Evolutionary conservation across 2,113 vertebrate species (phyloP), one percentile per base, ranked within the genome.

Genomic region (Alethe castanea): DNA sequence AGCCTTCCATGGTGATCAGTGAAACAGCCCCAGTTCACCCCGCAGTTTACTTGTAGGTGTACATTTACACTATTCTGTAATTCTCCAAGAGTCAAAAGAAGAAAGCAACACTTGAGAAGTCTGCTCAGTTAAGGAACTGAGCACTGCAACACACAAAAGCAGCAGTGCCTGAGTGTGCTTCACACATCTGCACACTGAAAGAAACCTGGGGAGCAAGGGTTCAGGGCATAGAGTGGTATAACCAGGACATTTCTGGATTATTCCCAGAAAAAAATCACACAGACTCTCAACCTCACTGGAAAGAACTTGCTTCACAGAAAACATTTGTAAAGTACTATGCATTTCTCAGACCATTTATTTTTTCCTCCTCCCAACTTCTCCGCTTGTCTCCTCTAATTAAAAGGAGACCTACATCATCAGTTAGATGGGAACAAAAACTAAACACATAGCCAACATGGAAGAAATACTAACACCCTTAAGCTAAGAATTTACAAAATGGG

Each of bases 11-110:
- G 6, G 42, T 8, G 11, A 42, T 35, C 42, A 38, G n/a, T 23
- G 18, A 53, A 81, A 69, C 13, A 73, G 15, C 9, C 48, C 18
- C 48, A 64, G 0, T 8, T 69, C 12, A 81, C 12, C 23, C 14
- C 0, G 0, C 11, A 65, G 36, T n/a, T n/a, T n/a, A 60, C 29
- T 12, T 0, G 1, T 0, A 60, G 14, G 4, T 25, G 12, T 14
- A 54, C 2, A 26, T 22, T 47, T 19, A 28, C 0, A 3, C 23
- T 81, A 14, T 14, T 69, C 26, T 44, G 15, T 29, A n/a, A 36
- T 48, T 61, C 44, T 44, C 26, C 25, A 31, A 35, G 29, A 64
- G 28, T 40, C 48, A 31, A 64, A 69, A 66, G 42, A 78, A 72
- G 38, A 6, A 56, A 47, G 71, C 42, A 70, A 36, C 19, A 29